A percentile compares a stretch with the other conserved stretches of the same genome.
These are phyloP conservation scores for Pegoplata infirma DNA, from an alignment of 2,888 invertebrate species.

Conservation along the genomic window DNA sequence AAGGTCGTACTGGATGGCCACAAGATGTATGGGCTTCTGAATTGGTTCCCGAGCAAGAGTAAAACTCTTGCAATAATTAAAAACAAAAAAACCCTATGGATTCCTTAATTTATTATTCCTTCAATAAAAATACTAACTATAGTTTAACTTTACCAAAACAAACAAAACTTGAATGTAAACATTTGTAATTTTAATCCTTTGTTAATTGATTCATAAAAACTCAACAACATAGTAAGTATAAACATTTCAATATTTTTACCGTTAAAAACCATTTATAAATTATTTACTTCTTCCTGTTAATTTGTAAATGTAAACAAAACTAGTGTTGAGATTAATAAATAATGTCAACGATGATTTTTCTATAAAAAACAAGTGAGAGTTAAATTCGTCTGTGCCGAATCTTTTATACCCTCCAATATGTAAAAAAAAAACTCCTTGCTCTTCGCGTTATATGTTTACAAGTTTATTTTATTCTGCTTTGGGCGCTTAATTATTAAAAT, in stretches of 20 bases:
- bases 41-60: slow-evolving; percentile 82
- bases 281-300: slow-evolving; percentile 27
- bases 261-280: slow-evolving; percentile 40
- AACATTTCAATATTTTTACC: slow-evolving; percentile 29
- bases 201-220: slow-evolving; percentile 50
- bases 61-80: slow-evolving; percentile 38
- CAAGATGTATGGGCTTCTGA: slow-evolving; percentile 97
- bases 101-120: slow-evolving; percentile 57
- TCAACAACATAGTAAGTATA: slow-evolving; percentile 50
- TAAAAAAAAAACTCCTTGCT: no score
- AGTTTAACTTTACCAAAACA: slow-evolving; percentile 40
- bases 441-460: no score
- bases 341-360: no score
- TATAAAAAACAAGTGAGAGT: no score
- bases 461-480: no score
- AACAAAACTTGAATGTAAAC: slow-evolving; percentile 38
- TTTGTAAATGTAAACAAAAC: slow-evolving; percentile 42
- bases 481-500: no score
- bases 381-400: no score
- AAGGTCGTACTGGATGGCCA: slow-evolving; percentile 97
- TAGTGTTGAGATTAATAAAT: slow-evolving; percentile 34
- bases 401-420: no score
- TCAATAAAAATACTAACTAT: slow-evolving; percentile 30
- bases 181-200: slow-evolving; percentile 52
- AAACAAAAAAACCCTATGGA: slow-evolving; percentile 29